phyloP scores from a whole-genome alignment of 2,888 invertebrate species.

The Leptinotarsa rubiginosa region DNA sequence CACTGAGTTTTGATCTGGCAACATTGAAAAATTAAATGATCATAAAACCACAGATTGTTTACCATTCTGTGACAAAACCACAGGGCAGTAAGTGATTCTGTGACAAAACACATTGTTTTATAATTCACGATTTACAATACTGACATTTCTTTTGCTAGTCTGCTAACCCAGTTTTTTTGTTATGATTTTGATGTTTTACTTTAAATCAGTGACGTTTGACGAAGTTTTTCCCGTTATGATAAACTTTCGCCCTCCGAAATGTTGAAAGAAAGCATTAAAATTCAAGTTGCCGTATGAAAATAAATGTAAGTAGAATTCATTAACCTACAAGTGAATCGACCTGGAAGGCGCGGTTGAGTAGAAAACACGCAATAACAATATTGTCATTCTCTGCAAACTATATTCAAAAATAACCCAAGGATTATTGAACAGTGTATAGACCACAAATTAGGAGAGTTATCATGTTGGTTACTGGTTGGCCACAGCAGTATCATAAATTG shows the following conservation, averaged over 20 bases:
- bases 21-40: too few relatives aligned
- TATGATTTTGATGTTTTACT: constrained; percentile 34
- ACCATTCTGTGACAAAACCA: too few relatives aligned
- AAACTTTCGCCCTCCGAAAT: constrained; percentile 30
- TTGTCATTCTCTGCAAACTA: not conserved
- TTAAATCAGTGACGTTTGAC: constrained; percentile 35
- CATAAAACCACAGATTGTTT: too few relatives aligned
- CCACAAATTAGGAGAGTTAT: not conserved
- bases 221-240: constrained; percentile 40
- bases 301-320: constrained; percentile 25
- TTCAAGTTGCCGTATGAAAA: constrained; percentile 23
- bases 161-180: constrained; percentile 36
- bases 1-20: too few relatives aligned
- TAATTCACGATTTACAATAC: too few relatives aligned
- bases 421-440: constrained; percentile 9
- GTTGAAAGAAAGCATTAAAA: constrained; percentile 1
- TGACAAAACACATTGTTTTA: too few relatives aligned
- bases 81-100: too few relatives aligned
- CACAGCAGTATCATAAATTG: too few relatives aligned
- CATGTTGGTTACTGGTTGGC: too few relatives aligned
- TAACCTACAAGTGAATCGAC: constrained; percentile 24
- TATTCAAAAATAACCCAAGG: constrained; percentile 21
- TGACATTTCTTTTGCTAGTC: not conserved
- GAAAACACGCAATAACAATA: constrained; percentile 30
- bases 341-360: constrained; percentile 30